A percentile compares a stretch with the other conserved stretches of the same genome.
These are phyloP conservation scores for Thrips palmi DNA, from an alignment of 1,140 invertebrate species.

Conservation along the genomic window DNA sequence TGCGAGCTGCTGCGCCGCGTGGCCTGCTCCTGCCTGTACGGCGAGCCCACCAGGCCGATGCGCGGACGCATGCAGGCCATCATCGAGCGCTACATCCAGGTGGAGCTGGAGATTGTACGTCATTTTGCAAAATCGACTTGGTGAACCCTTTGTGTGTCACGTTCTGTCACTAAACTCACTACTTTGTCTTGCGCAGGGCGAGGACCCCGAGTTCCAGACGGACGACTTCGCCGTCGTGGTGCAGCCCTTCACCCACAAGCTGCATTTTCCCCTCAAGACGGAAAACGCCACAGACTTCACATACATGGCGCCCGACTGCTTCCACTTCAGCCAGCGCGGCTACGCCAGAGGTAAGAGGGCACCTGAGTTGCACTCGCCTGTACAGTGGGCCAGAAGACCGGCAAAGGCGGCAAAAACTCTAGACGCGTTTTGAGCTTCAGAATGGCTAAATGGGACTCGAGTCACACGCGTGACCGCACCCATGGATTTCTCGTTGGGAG, in stretches of 20 bases:
- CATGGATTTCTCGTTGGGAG: too few species aligned
- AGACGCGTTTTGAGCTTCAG: too few species aligned
- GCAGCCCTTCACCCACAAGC: slow-evolving; percentile 31
- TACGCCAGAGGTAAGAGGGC: slow-evolving; percentile 29
- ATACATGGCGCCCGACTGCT: slow-evolving; percentile 48
- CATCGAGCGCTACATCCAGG: too few species aligned
- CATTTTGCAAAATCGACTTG: too few species aligned
- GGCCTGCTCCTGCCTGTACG: neutral
- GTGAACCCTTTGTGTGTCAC: neutral
- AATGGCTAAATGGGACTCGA: too few species aligned
- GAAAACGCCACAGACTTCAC: slow-evolving; percentile 27
- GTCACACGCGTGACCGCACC: too few species aligned
- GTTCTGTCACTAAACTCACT: neutral
- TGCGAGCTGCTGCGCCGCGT: too few species aligned
- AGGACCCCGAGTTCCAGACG: slow-evolving; percentile 28
- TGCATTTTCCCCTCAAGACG: slow-evolving; percentile 20
- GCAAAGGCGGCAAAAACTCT: too few species aligned
- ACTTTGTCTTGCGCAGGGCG: slow-evolving; percentile 13
- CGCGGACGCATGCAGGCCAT: too few species aligned
- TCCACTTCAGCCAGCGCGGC: slow-evolving; percentile 44
- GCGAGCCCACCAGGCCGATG: too few species aligned
- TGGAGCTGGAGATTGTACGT: too few species aligned
- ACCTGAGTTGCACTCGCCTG: neutral
- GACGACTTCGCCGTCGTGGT: slow-evolving; percentile 43
- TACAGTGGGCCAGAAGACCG: too few species aligned